Evolutionary conservation across 2,113 vertebrate species (phyloP), one percentile per base, ranked within the genome.

Genomic region (Mormyrus lacerda): DNA sequence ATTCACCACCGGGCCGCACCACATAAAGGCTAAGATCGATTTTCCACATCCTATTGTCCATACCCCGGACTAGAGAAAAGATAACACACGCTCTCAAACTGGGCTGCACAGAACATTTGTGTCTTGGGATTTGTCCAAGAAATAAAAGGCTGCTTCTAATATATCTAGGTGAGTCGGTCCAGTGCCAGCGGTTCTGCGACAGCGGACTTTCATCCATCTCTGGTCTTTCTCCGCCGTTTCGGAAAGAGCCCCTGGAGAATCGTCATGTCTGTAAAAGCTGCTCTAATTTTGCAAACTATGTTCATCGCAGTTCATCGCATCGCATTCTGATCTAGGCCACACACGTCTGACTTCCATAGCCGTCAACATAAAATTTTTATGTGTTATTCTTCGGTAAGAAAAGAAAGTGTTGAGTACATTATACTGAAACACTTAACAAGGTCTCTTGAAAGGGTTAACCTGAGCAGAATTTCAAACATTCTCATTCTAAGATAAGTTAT

Each of bases 171-270:
- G 6, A 82, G 69, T 21, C n/a, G 9, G 35, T 73, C 27, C n/a
- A 31, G 48, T 76, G 61, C n/a, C 73, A 50, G 48, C 8, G 17
- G 3, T 35, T 88, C 27, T 4, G 47, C 88, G 15, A 39, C 65
- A 50, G 3, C 3, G 13, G 87, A 51, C 51, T 79, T 88, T 88
- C 87, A 79, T 88, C 73, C 69, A 76, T n/a, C 17, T 88, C 87
- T 65, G 42, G 61, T 31, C 61, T 76, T 17, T 31, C 47, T 21
- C 24, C 87, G 48, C 65, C 15, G 27, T 53, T 88, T 42, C 51
- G 10, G 88, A 82, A 73, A n/a, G 42, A 82, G 15, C 19, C 88
- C 19, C 47, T 39, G 48, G 47, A 35, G 48, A 88, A 51, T 88
- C 7, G 42, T 21, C 50, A 50, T 31, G 27, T 88, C 65, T n/a